These are phyloP conservation scores for Menidia menidia DNA, from an alignment of 2,797 vertebrate species.

Conservation along the genomic window DNA sequence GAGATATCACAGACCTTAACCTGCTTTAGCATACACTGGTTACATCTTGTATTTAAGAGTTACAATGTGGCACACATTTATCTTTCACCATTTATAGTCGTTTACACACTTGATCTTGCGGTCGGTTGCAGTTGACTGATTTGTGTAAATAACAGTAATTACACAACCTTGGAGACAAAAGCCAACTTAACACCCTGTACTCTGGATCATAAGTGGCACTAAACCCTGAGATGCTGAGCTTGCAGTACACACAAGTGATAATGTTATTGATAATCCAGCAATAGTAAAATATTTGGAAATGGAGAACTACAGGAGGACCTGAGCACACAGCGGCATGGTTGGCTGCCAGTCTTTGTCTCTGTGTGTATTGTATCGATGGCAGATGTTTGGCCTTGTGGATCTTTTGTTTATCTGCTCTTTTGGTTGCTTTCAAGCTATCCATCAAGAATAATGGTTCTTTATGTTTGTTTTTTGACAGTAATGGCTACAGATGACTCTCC, in stretches of 20 bases:
- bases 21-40: too few species aligned
- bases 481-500: neutral
- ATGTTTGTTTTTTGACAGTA: conserved; percentile 11
- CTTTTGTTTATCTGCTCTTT: conserved; percentile 11
- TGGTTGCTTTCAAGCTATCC: neutral
- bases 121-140: neutral
- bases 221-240: neutral
- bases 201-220: neutral
- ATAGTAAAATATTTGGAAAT: neutral
- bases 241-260: neutral
- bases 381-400: neutral
- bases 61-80: too few species aligned
- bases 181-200: neutral
- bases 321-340: neutral
- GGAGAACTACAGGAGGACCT: neutral
- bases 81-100: neutral
- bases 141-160: neutral
- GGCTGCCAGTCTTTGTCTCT: neutral
- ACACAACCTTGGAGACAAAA: neutral
- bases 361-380: neutral
- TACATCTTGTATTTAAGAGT: too few species aligned
- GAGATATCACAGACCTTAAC: too few species aligned
- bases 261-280: neutral
- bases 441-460: conserved; percentile 2
- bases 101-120: neutral